These are phyloP conservation scores for Antidorcas marsupialis DNA, from an alignment of 2,113 vertebrate genomes.

Conservation along the genomic window DNA sequence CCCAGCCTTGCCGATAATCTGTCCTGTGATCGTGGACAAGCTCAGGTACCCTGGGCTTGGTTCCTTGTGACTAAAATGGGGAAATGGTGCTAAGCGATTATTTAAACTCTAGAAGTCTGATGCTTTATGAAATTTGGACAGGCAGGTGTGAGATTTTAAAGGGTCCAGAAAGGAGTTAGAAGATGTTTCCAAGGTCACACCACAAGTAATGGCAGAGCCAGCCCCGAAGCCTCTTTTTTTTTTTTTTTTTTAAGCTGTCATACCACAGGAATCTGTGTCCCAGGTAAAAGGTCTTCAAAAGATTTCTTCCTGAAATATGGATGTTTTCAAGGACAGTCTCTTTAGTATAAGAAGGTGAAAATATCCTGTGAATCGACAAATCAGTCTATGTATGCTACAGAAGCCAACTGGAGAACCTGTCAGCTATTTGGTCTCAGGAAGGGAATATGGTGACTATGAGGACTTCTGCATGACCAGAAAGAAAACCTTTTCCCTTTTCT, in stretches of 20 bases:
- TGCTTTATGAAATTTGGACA: constrained; percentile 9
- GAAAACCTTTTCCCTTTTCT: constrained; percentile 1
- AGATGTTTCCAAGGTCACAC: background rate
- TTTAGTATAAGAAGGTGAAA: background rate
- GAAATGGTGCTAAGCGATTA: background rate
- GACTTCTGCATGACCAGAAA: background rate
- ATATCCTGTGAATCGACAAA: background rate
- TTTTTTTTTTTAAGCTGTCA: background rate
- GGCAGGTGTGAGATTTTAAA: background rate
- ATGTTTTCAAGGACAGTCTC: constrained; percentile 3
- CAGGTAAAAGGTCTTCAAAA: constrained; percentile 9
- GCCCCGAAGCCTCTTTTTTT: background rate
- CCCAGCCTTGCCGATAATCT: background rate
- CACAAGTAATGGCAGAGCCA: background rate
- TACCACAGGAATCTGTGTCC: background rate
- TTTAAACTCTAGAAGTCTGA: constrained; percentile 1
- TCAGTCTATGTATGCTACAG: background rate
- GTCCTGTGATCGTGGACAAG: background rate
- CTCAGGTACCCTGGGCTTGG: background rate
- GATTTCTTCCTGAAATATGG: background rate
- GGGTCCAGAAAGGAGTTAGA: background rate
- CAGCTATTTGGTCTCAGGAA: background rate
- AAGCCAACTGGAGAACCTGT: background rate
- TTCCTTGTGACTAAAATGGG: background rate
- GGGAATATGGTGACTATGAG: background rate